Evolutionary conservation across 2,888 invertebrate genomes (phyloP).

Genomic region (Pyrrhosoma nymphula): DNA sequence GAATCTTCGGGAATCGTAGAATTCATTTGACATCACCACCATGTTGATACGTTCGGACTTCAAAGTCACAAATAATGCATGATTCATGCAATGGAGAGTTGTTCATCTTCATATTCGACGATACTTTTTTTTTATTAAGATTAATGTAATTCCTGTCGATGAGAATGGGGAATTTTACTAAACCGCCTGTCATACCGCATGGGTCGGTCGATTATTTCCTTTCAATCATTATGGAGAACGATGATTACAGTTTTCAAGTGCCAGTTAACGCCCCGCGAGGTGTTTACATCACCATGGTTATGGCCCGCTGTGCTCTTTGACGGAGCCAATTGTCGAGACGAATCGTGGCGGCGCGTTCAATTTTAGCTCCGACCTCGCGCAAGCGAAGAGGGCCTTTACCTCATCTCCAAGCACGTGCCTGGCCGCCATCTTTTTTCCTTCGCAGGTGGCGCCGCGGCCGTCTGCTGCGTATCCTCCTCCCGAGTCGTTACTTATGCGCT

Average conservation of each 20-base stretch:
- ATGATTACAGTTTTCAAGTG: background rate
- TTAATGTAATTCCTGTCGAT: background rate
- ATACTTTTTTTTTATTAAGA: too few relatives aligned
- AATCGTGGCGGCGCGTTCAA: background rate
- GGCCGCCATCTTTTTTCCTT: background rate
- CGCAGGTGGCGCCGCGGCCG: background rate
- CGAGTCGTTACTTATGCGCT: background rate
- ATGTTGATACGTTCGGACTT: too few relatives aligned
- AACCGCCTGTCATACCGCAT: background rate
- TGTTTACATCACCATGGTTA: conserved; percentile 8
- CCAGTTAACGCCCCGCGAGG: background rate
- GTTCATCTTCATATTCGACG: too few relatives aligned
- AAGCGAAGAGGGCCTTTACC: background rate
- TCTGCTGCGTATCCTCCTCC: background rate
- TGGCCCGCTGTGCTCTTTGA: background rate
- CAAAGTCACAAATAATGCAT: too few relatives aligned
- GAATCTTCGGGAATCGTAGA: too few relatives aligned
- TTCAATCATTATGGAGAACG: background rate
- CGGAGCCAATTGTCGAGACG: conserved; percentile 3
- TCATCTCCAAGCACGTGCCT: background rate
- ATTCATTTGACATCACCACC: too few relatives aligned
- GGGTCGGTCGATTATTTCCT: background rate
- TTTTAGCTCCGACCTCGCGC: background rate
- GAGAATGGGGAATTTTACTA: background rate
- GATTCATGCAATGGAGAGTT: too few relatives aligned